phyloP scores from a whole-genome alignment of 2,113 vertebrate genomes.

The Pterocles burchelli region DNA sequence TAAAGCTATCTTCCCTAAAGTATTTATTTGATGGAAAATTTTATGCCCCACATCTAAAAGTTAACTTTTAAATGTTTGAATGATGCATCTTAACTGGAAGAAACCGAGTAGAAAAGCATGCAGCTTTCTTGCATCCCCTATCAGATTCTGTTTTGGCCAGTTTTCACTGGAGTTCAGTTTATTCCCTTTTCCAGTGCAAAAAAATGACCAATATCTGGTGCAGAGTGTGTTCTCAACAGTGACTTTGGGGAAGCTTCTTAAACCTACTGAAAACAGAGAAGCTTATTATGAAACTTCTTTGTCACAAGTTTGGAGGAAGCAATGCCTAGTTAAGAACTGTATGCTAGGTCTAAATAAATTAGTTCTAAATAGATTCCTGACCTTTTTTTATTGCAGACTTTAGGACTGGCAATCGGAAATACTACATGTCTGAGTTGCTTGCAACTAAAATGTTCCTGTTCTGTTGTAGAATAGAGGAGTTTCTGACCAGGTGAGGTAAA shows the following conservation, averaged over 20 bases:
- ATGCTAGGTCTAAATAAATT: conserved; percentile 25
- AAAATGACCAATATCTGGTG: neutral
- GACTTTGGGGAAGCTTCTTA: neutral
- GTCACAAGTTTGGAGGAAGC: neutral
- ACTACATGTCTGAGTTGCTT: neutral
- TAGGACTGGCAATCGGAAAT: neutral
- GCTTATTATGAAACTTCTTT: neutral
- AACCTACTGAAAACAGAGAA: neutral
- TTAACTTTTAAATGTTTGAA: neutral
- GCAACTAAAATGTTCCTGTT: neutral
- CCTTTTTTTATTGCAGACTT: neutral
- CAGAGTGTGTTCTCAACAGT: neutral
- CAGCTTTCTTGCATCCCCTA: neutral
- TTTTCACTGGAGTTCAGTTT: neutral
- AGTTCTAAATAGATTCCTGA: conserved; percentile 8
- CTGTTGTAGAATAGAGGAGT: neutral
- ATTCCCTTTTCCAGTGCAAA: neutral
- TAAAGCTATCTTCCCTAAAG: neutral
- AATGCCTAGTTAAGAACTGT: neutral
- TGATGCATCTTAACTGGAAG: neutral
- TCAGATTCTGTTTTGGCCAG: neutral
- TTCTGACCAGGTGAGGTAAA: neutral
- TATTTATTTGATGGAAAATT: conserved; percentile 21
- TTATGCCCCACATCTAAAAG: neutral
- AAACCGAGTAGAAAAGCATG: neutral